These are phyloP conservation scores for Colius striatus DNA, from an alignment of 2,113 vertebrate genomes.

Conservation along the genomic window DNA sequence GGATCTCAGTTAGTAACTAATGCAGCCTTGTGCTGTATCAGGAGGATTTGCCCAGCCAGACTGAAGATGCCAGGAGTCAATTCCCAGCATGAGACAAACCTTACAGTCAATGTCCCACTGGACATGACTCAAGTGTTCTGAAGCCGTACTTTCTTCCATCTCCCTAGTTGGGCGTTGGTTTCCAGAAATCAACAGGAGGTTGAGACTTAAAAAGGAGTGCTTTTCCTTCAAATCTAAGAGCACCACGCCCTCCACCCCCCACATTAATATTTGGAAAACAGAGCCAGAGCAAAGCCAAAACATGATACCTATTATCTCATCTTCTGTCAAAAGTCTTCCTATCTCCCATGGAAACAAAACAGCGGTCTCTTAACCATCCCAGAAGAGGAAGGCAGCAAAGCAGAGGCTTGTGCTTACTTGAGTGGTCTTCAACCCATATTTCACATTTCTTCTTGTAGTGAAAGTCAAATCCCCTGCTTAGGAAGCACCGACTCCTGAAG, in stretches of 20 bases:
- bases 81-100: conserved; percentile 34
- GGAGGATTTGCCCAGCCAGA: not conserved
- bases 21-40: not conserved
- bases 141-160: conserved; percentile 29
- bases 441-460: not conserved
- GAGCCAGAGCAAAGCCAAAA: not conserved
- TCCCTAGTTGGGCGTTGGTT: not conserved
- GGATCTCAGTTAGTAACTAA: not conserved
- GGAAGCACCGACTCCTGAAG: not conserved
- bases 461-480: not conserved
- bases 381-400: not conserved
- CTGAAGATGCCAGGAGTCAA: not conserved
- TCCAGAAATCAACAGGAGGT: not conserved
- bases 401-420: not conserved
- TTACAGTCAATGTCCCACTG: not conserved
- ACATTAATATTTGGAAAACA: not conserved
- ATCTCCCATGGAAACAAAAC: not conserved
- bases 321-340: not conserved
- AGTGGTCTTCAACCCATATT: not conserved
- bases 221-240: not conserved
- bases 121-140: conserved; percentile 58
- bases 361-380: not conserved
- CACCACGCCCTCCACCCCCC: not conserved
- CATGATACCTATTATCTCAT: not conserved
- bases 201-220: not conserved